These are phyloP conservation scores for Drosophila pegasa DNA, from an alignment of 2,888 invertebrate genomes.

Conservation along the genomic window DNA sequence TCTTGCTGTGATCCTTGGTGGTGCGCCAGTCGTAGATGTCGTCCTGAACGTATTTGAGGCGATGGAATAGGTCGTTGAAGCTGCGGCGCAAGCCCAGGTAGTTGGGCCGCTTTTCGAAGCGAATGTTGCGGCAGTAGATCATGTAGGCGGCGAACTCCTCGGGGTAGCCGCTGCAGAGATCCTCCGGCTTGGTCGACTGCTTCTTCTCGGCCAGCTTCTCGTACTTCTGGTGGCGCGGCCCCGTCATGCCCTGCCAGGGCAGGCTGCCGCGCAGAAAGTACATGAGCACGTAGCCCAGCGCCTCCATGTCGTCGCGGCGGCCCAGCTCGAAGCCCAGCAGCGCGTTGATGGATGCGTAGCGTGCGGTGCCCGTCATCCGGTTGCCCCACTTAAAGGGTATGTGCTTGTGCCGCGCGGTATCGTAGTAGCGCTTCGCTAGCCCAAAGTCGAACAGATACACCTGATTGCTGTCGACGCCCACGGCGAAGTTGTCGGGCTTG, in stretches of 20 bases:
- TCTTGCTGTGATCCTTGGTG: background rate
- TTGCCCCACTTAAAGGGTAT: background rate
- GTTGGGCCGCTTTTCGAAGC: constrained; percentile 37
- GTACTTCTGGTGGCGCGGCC: constrained; percentile 7
- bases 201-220: constrained; percentile 54
- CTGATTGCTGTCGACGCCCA: rapidly evolving
- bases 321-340: constrained; percentile 22
- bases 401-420: background rate
- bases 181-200: constrained; percentile 10
- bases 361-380: constrained; percentile 41
- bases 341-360: constrained; percentile 48
- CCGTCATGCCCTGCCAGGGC: constrained; percentile 49
- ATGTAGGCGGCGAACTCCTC: constrained; percentile 44
- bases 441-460: constrained; percentile 58
- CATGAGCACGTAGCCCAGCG: constrained; percentile 52
- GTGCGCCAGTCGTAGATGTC: constrained; percentile 45
- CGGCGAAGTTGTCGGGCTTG: constrained; percentile 54
- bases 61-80: constrained; percentile 22
- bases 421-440: constrained; percentile 25
- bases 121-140: constrained; percentile 23
- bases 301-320: constrained; percentile 63
- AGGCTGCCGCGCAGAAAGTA: constrained; percentile 50
- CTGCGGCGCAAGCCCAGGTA: constrained; percentile 27
- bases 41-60: constrained; percentile 14
- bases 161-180: constrained; percentile 50